A percentile compares a stretch with the other conserved stretches of the same genome.
Conservation (phyloP, 2,888 invertebrate species). For the Oxycera nigricornis region DNA sequence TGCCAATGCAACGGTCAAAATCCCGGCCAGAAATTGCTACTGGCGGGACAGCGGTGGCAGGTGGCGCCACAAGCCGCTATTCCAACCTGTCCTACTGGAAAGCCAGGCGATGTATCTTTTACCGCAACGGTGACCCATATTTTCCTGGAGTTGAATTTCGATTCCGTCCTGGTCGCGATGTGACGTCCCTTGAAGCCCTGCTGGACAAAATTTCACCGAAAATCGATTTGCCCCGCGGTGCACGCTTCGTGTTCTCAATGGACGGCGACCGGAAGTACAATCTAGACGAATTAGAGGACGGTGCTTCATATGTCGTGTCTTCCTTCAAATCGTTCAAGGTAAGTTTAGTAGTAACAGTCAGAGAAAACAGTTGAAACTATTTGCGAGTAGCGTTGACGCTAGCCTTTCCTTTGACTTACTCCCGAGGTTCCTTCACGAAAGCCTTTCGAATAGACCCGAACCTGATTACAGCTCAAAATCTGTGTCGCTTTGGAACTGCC, state of each 20-base stretch:
- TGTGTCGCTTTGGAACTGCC: slow-evolving; percentile 11
- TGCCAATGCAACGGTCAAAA: slow-evolving; percentile 58
- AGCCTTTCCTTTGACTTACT: not conserved
- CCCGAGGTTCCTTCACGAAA: not conserved
- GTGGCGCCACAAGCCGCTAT: slow-evolving; percentile 69
- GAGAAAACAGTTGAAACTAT: not conserved
- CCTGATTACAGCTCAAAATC: slow-evolving; percentile 17
- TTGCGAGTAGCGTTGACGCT: not conserved
- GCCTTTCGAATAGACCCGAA: not conserved
- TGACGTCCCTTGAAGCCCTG: slow-evolving; percentile 83
- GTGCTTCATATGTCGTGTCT: slow-evolving; percentile 92
- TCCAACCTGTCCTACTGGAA: slow-evolving; percentile 87
- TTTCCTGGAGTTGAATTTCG: slow-evolving; percentile 88
- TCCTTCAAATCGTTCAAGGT: slow-evolving; percentile 92
- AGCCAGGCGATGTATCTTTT: slow-evolving; percentile 86
- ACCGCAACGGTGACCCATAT: slow-evolving; percentile 92
- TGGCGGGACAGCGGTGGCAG: slow-evolving; percentile 7
- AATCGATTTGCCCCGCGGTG: slow-evolving; percentile 86
- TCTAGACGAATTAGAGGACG: slow-evolving; percentile 86
- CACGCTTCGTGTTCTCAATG: slow-evolving; percentile 90
- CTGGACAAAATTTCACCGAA: slow-evolving; percentile 86
- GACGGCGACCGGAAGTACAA: slow-evolving; percentile 86
- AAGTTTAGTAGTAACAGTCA: slow-evolving; percentile 57
- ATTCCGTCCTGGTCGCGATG: slow-evolving; percentile 87
- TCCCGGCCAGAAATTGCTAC: slow-evolving; percentile 60